A percentile compares a stretch with the other conserved stretches of the same genome.
phyloP scores from a whole-genome alignment of 2,113 vertebrate species.

The Hiodon alosoides region DNA sequence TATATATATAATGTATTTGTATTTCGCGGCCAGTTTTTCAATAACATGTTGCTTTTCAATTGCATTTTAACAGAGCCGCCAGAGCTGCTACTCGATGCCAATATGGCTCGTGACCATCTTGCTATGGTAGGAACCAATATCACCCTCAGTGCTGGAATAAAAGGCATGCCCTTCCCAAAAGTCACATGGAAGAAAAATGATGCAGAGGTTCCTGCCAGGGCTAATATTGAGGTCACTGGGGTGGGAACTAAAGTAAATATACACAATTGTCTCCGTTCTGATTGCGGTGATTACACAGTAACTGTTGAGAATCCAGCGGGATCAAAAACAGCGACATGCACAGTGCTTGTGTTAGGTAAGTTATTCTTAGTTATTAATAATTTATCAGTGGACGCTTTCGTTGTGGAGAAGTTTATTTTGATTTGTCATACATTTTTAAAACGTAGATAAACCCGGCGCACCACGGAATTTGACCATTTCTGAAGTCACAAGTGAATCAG shows the following conservation, averaged over 20 bases:
- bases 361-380: neutral
- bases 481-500: slow-evolving; percentile 91
- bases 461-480: slow-evolving; percentile 81
- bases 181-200: slow-evolving; percentile 89
- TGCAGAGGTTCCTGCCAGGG: slow-evolving; percentile 74
- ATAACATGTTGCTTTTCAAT: neutral
- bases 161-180: slow-evolving; percentile 87
- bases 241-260: slow-evolving; percentile 88
- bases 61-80: slow-evolving; percentile 75
- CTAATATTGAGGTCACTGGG: slow-evolving; percentile 76
- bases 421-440: neutral
- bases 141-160: slow-evolving; percentile 84
- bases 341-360: slow-evolving; percentile 85
- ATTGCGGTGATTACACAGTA: slow-evolving; percentile 85
- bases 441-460: slow-evolving; percentile 86
- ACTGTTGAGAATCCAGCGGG: slow-evolving; percentile 87
- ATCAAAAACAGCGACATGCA: slow-evolving; percentile 84
- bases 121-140: slow-evolving; percentile 84
- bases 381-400: too few species aligned
- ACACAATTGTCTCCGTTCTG: slow-evolving; percentile 77
- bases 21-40: neutral
- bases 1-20: slow-evolving; percentile 10
- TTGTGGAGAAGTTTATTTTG: neutral
- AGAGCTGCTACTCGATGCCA: slow-evolving; percentile 87
- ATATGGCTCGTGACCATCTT: slow-evolving; percentile 90